These are phyloP conservation scores for Melitaea athalia DNA, from an alignment of 2,888 invertebrate species.

Conservation along the genomic window DNA sequence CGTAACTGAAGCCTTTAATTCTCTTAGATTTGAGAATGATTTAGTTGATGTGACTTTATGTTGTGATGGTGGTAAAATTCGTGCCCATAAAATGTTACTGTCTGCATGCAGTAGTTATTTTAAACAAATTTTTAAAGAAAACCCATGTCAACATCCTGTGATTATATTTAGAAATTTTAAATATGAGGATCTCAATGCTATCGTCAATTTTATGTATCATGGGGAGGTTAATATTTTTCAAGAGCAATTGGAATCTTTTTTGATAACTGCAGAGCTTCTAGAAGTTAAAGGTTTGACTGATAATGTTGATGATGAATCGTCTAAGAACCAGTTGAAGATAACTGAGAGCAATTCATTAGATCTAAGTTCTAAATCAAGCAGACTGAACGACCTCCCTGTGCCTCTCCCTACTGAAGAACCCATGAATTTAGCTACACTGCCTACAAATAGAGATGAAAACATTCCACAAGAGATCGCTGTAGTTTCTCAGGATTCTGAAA, in stretches of 20 bases:
- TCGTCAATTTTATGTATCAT: conserved; percentile 91
- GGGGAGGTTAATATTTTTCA: conserved; percentile 92
- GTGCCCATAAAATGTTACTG: conserved; percentile 92
- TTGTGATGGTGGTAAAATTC: conserved; percentile 91
- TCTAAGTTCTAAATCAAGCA: conserved; percentile 70
- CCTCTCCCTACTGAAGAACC: conserved; percentile 68
- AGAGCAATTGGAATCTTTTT: conserved; percentile 89
- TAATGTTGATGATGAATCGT: conserved; percentile 73
- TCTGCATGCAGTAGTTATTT: conserved; percentile 94
- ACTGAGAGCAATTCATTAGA: conserved; percentile 69
- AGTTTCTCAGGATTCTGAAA: conserved; percentile 53
- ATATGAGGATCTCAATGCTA: conserved; percentile 88
- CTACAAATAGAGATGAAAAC: conserved; percentile 64
- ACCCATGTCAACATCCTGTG: conserved; percentile 90
- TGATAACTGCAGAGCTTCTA: conserved; percentile 89
- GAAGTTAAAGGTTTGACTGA: conserved; percentile 90
- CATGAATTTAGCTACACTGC: conserved; percentile 73
- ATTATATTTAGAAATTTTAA: conserved; percentile 91
- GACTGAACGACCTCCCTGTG: conserved; percentile 56
- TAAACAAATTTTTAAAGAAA: conserved; percentile 86
- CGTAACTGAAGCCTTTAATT: conserved; percentile 90
- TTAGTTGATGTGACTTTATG: conserved; percentile 93
- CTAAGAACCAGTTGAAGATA: conserved; percentile 60
- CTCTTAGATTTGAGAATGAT: conserved; percentile 85
- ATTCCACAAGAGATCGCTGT: conserved; percentile 59